These are phyloP conservation scores for Eristalis tenax DNA, from an alignment of 2,888 invertebrate genomes.

Conservation along the genomic window DNA sequence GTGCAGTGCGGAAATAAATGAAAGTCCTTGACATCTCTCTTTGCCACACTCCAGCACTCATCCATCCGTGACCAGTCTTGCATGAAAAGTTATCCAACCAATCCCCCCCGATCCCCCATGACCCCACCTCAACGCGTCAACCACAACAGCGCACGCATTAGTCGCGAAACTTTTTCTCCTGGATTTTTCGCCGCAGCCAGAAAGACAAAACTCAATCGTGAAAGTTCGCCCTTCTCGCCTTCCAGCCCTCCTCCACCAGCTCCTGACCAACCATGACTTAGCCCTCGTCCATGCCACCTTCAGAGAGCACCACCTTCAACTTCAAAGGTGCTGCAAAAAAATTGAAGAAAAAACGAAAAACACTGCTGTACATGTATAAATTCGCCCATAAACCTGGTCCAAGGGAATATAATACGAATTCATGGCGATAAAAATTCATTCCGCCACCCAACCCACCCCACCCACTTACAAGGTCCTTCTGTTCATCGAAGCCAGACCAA, in stretches of 20 bases:
- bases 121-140: not conserved
- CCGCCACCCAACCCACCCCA: not conserved
- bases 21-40: not conserved
- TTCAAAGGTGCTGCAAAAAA: not conserved
- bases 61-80: not conserved
- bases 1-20: not conserved
- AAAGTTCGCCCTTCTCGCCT: not conserved
- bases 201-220: not conserved
- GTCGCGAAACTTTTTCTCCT: not conserved
- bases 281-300: not conserved
- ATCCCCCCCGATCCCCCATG: not conserved
- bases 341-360: not conserved
- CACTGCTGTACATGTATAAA: not conserved
- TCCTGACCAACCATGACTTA: not conserved
- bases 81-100: not conserved
- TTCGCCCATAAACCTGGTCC: slow-evolving; percentile 28
- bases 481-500: slow-evolving; percentile 9
- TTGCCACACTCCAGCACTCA: not conserved
- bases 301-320: not conserved
- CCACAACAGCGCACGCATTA: not conserved
- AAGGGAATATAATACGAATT: slow-evolving; percentile 32
- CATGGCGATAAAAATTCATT: slow-evolving; percentile 44
- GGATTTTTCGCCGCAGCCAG: not conserved
- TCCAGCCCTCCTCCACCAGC: not conserved
- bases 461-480: slow-evolving; percentile 9